These are phyloP conservation scores for Chascanopsetta lugubris DNA, from an alignment of 2,113 vertebrate species.

Conservation along the genomic window DNA sequence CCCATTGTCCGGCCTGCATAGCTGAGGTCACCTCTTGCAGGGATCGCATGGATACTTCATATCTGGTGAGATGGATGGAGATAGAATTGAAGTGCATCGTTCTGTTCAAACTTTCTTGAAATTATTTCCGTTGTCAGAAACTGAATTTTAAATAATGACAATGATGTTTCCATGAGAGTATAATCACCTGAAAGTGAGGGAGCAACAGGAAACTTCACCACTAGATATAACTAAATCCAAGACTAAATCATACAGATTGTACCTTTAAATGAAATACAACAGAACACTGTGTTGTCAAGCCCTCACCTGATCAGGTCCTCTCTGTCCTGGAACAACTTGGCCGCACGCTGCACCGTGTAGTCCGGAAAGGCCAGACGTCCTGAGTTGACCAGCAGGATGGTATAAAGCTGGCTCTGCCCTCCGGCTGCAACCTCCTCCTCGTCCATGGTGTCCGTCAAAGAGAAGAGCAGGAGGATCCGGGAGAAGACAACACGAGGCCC, in stretches of 20 bases:
- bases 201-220: too few relatives aligned
- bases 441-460: constrained; percentile 85
- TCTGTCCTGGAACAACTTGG: constrained; percentile 87
- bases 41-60: constrained; percentile 82
- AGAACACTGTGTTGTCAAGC: background rate
- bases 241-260: too few relatives aligned
- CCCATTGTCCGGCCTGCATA: constrained; percentile 88
- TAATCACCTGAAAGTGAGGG: too few relatives aligned
- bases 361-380: constrained; percentile 87
- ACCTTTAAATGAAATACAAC: too few relatives aligned
- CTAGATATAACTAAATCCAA: too few relatives aligned
- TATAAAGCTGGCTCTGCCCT: constrained; percentile 89
- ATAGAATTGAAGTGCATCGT: background rate
- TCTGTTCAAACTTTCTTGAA: background rate
- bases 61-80: constrained; percentile 77
- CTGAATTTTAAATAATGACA: too few relatives aligned
- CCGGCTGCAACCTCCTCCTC: constrained; percentile 89
- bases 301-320: constrained; percentile 91
- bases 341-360: constrained; percentile 83
- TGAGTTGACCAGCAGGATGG: constrained; percentile 88
- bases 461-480: constrained; percentile 90
- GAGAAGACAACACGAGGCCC: constrained; percentile 88
- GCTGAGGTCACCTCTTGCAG: constrained; percentile 84
- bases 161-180: too few relatives aligned
- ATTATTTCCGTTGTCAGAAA: too few relatives aligned